Evolutionary conservation across 2,113 vertebrate species (phyloP).

Genomic region (Plecturocebus donacophilus): DNA sequence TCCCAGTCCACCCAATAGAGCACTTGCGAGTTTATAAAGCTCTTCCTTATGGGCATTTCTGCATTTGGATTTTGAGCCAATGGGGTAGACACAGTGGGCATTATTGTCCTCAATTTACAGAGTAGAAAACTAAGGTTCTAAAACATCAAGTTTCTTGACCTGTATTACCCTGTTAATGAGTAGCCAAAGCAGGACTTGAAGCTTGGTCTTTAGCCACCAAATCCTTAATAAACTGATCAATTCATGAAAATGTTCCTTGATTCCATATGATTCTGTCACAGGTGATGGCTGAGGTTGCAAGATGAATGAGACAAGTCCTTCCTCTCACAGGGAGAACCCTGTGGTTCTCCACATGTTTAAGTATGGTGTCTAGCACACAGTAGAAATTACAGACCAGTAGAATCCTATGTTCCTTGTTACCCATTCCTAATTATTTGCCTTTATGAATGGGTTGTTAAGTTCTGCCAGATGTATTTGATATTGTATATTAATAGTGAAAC

Average conservation of each 20-base stretch:
- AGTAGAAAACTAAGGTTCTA: background rate
- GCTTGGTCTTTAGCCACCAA: background rate
- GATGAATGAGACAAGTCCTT: background rate
- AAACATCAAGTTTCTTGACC: background rate
- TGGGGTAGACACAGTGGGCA: background rate
- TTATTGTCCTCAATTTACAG: background rate
- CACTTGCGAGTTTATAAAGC: background rate
- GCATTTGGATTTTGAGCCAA: background rate
- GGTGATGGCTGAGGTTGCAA: background rate
- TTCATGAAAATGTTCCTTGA: background rate
- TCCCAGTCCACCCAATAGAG: background rate
- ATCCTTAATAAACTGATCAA: background rate
- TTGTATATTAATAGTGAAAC: background rate
- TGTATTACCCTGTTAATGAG: background rate
- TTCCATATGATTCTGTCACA: background rate
- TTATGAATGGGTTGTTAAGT: background rate
- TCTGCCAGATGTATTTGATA: background rate
- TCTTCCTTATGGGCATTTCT: background rate
- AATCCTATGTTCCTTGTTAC: background rate
- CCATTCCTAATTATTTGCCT: background rate
- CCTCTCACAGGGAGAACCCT: background rate
- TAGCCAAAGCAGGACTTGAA: background rate
- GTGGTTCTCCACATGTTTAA: background rate
- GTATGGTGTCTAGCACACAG: background rate
- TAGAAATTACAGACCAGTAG: background rate